A percentile compares a stretch with the other conserved stretches of the same genome.
Evolutionary conservation across 2,797 vertebrate species (phyloP).

Genomic region (Sebastes hubbsi): DNA sequence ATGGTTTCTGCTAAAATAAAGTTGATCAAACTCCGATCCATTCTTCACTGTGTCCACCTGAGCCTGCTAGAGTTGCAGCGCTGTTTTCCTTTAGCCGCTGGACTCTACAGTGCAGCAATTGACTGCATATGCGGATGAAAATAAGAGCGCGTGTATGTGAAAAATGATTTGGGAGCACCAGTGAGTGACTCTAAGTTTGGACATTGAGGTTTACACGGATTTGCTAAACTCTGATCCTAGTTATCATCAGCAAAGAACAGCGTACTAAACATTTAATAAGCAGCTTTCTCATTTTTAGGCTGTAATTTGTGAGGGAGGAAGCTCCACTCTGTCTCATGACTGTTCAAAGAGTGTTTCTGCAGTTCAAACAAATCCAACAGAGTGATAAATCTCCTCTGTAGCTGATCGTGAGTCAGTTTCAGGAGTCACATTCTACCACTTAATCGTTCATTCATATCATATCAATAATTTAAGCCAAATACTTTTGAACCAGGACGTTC

Average conservation of each 20-base stretch:
- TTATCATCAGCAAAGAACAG: neutral
- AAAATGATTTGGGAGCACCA: neutral
- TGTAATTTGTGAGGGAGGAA: neutral
- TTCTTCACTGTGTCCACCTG: neutral
- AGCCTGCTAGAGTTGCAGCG: neutral
- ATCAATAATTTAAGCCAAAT: neutral
- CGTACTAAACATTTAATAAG: neutral
- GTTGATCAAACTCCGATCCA: rapidly evolving
- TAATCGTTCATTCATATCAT: neutral
- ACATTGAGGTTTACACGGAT: neutral
- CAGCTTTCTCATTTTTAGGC: neutral
- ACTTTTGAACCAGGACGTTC: neutral
- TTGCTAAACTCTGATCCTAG: neutral
- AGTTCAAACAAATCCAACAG: neutral
- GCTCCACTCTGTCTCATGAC: neutral
- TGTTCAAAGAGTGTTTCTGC: neutral
- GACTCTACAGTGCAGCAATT: neutral
- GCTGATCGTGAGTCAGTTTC: neutral
- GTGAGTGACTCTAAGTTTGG: neutral
- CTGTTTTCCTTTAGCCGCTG: neutral
- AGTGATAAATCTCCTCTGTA: neutral
- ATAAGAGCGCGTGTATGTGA: neutral
- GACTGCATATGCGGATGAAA: neutral
- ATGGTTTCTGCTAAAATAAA: neutral
- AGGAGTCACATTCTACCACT: neutral